A percentile compares a stretch with the other conserved stretches of the same genome.
Conservation (phyloP, 2,888 invertebrate genomes). For the Augochlorella aurata region DNA sequence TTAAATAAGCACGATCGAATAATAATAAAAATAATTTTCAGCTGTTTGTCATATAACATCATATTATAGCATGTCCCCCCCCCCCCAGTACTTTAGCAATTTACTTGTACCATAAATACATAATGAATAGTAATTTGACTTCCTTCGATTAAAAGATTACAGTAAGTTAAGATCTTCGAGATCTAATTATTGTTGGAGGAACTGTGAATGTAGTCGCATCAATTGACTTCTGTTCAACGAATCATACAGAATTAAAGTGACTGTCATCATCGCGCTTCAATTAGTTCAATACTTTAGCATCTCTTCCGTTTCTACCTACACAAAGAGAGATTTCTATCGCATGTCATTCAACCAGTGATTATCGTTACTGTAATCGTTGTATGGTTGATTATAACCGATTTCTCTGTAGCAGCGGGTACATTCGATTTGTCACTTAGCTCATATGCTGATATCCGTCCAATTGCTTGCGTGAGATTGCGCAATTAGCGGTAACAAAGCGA, state of each 20-base stretch:
- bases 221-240: constrained; percentile 2
- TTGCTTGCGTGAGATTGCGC: constrained; percentile 72
- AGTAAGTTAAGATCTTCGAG: neutral
- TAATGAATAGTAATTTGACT: neutral
- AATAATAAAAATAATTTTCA: neutral
- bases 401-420: constrained; percentile 32
- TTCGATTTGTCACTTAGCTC: constrained; percentile 38
- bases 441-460: constrained; percentile 52
- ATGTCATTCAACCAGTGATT: constrained; percentile 20
- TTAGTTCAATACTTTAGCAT: neutral
- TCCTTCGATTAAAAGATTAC: neutral
- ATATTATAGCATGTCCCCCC: too few species aligned
- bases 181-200: neutral
- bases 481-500: constrained; percentile 62
- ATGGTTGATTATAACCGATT: constrained; percentile 56
- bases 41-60: too few species aligned
- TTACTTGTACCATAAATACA: too few species aligned
- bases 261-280: neutral
- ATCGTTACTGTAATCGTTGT: constrained; percentile 50
- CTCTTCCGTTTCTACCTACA: neutral
- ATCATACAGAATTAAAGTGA: neutral
- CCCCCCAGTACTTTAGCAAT: too few species aligned
- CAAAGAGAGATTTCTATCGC: constrained; percentile 21
- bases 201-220: neutral
- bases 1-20: neutral